These are phyloP conservation scores for Monochamus saltuarius DNA, from an alignment of 1,140 invertebrate species.

Conservation along the genomic window DNA sequence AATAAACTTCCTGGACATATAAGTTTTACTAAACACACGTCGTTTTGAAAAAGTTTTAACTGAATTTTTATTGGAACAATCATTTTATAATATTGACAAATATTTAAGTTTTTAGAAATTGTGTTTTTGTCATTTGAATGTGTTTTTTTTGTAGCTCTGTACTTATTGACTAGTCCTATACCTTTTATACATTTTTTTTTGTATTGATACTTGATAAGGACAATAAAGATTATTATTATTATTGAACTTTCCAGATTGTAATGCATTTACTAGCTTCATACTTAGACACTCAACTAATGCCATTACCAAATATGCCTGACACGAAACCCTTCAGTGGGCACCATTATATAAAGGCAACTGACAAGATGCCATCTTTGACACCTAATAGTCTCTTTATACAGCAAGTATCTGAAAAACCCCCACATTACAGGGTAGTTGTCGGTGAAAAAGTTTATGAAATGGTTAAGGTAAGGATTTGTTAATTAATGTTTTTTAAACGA, in stretches of 20 bases:
- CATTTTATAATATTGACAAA: too few relatives aligned
- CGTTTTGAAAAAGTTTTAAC: too few relatives aligned
- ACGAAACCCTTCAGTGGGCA: conserved; percentile 69
- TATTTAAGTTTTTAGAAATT: too few relatives aligned
- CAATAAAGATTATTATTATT: conserved; percentile 7
- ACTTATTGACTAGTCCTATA: too few relatives aligned
- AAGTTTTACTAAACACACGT: too few relatives aligned
- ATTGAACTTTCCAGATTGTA: conserved; percentile 63
- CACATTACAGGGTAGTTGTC: conserved; percentile 70
- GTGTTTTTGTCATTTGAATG: too few relatives aligned
- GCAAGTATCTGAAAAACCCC: conserved; percentile 64
- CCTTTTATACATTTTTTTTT: too few relatives aligned
- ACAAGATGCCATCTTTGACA: conserved; percentile 55
- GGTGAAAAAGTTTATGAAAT: conserved; percentile 65
- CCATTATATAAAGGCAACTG: conserved; percentile 61
- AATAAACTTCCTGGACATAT: too few relatives aligned
- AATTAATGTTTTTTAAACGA: too few relatives aligned
- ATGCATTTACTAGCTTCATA: conserved; percentile 81
- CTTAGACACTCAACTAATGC: conserved; percentile 76
- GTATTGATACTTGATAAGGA: too few relatives aligned
- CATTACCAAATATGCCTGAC: conserved; percentile 72
- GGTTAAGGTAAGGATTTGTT: conserved; percentile 58
- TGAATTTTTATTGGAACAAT: too few relatives aligned
- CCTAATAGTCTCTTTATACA: conserved; percentile 57
- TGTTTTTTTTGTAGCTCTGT: too few relatives aligned